Base-by-base conservation (phyloP, 2,113 vertebrate species). In the Callionymus lyra region DNA sequence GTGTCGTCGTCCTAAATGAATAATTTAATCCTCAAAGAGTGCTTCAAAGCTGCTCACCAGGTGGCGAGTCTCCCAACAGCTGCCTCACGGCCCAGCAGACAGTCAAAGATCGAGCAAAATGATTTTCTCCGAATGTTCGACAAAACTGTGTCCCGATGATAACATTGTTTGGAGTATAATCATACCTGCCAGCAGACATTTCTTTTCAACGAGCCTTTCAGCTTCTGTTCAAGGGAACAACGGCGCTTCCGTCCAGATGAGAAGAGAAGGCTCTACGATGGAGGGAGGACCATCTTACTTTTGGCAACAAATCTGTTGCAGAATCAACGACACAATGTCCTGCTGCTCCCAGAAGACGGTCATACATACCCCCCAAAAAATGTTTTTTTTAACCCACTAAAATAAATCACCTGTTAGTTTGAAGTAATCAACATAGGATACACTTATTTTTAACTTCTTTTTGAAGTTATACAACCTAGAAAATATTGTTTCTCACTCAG, bases 11-110 rank as follows among this genome's bases (percentile, higher is more conserved):
- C 85, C 89, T 83, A 85, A 89, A 88, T 90, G 87, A 91, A 94
- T 92, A 89, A 93, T 91, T 91, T 90, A 92, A 91, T 91, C 88
- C 88, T 89, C 88, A 91, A 92, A 94, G 89, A 85, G 87, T 87
- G 90, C 88, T 89, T 94, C 90, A 92, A 90, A 92, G 90, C 85
- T 68, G 84, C 89, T 74, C 89, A 86, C 88, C 89, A 54, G 90
- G 90, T 84, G 90, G 89, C 39, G 50, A 84, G 83, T 85, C 87
- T 90, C 85, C 89, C 87, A 74, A 70, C 75, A 82, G 75, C 75
- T 76, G 71, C 63, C 63, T 76, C 52, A 4, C 81, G 88, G 85
- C 84, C 84, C 87, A 84, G 84, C 74, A 86, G 87, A 86, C 89
- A 90, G 86, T 89, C 87, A 88, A 86, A 90, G 86, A 91, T 91